Conservation (phyloP, 2,113 vertebrate species). For the Tympanuchus pallidicinctus region DNA sequence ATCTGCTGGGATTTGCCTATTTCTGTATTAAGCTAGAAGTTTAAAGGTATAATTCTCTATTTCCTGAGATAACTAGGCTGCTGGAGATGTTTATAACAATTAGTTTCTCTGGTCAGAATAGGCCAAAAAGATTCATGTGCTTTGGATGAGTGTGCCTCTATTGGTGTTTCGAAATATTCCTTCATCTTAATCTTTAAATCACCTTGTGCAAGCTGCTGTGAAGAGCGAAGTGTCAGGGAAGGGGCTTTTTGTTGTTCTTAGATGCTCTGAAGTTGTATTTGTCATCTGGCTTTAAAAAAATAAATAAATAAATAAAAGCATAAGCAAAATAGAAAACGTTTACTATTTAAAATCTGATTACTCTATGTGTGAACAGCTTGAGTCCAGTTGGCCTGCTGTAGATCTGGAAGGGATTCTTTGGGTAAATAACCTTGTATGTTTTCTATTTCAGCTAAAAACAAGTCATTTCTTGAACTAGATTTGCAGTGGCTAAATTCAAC, state of each 20-base stretch:
- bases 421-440: conserved; percentile 8
- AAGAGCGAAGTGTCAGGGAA: not conserved
- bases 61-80: not conserved
- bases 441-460: conserved; percentile 28
- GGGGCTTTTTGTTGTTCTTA: not conserved
- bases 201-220: not conserved
- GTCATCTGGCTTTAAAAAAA: conserved; percentile 16
- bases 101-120: not conserved
- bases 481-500: conserved; percentile 11
- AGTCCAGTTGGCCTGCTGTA: conserved; percentile 35
- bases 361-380: not conserved
- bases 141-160: not conserved
- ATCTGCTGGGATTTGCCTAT: not conserved
- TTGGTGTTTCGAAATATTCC: not conserved
- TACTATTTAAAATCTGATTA: conserved; percentile 38
- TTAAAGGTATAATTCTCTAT: not conserved
- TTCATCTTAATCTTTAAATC: not conserved
- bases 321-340: not conserved
- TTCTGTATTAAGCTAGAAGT: not conserved
- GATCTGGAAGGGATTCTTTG: conserved; percentile 35
- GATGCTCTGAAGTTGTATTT: not conserved
- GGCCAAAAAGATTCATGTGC: conserved; percentile 12
- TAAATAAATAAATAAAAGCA: not conserved
- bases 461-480: conserved; percentile 12
- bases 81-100: conserved; percentile 22